Evolutionary conservation across 1,140 invertebrate genomes (phyloP).

Genomic region (Arion vulgaris): DNA sequence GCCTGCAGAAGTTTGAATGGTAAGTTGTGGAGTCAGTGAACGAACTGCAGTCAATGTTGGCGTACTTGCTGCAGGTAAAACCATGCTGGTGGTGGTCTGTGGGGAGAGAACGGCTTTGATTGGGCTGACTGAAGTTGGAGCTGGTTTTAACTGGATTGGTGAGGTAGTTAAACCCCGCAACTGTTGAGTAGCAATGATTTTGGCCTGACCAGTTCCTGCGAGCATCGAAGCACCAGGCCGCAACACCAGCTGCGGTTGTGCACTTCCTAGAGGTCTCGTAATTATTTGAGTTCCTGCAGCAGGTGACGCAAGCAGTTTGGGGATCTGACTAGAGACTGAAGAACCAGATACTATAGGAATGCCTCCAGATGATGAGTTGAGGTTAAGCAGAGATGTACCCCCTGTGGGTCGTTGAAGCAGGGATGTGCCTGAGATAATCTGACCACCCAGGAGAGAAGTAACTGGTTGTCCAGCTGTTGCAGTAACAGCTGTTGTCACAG

Average conservation of each 20-base stretch:
- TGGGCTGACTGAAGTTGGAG: conserved; percentile 21
- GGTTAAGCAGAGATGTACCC: conserved; percentile 42
- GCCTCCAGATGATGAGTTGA: background rate
- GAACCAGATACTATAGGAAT: conserved; percentile 29
- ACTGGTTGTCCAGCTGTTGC: conserved; percentile 24
- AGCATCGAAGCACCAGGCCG: background rate
- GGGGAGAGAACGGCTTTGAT: conserved; percentile 37
- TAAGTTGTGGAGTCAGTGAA: conserved; percentile 23
- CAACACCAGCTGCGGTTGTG: conserved; percentile 20
- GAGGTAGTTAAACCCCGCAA: conserved; percentile 16
- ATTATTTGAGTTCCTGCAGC: conserved; percentile 20
- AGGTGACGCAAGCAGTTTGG: conserved; percentile 19
- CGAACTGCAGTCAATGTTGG: conserved; percentile 13
- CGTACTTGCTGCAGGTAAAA: background rate
- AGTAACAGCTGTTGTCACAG: conserved; percentile 27
- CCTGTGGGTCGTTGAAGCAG: conserved; percentile 67
- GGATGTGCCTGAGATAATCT: conserved; percentile 33
- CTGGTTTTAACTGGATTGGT: conserved; percentile 43
- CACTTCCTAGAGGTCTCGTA: conserved; percentile 1
- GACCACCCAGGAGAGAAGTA: conserved; percentile 37
- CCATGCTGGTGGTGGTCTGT: background rate
- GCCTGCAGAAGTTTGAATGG: background rate
- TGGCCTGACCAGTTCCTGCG: conserved; percentile 19
- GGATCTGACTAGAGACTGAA: conserved; percentile 32
- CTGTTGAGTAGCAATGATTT: conserved; percentile 39